Conservation (phyloP, 2,113 vertebrate genomes). For the Peromyscus californicus region DNA sequence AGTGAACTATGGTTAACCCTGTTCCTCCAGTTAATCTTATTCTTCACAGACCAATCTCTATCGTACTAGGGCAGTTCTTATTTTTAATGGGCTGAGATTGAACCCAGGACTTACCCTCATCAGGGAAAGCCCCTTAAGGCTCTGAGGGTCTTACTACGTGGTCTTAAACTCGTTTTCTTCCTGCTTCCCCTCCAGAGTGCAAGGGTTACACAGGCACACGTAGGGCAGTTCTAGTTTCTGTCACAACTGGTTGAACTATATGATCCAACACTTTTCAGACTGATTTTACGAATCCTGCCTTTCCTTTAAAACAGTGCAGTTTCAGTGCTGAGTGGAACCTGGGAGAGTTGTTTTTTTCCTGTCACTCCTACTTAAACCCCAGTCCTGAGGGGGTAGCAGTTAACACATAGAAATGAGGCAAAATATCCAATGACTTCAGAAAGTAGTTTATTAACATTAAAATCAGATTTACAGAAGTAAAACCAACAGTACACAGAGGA, state of each 20-base stretch:
- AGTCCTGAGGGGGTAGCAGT: not conserved
- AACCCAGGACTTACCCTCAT: not conserved
- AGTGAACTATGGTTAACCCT: not conserved
- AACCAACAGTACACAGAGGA: constrained; percentile 59
- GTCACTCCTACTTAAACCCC: not conserved
- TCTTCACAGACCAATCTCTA: not conserved
- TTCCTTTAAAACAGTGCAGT: constrained; percentile 18
- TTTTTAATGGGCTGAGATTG: not conserved
- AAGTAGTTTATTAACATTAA: constrained; percentile 87
- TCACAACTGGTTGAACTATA: not conserved
- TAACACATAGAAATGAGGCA: constrained; percentile 82
- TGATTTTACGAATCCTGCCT: not conserved
- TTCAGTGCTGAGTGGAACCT: not conserved
- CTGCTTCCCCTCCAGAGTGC: not conserved
- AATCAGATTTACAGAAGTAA: constrained; percentile 82
- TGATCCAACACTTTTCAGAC: not conserved
- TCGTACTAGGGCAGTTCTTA: not conserved
- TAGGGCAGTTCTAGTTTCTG: not conserved
- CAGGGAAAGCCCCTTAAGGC: not conserved
- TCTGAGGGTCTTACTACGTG: not conserved
- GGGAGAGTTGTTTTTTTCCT: not conserved
- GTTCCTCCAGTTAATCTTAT: not conserved
- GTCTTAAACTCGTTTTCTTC: not conserved
- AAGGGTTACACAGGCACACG: not conserved
- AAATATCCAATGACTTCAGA: constrained; percentile 81